Evolutionary conservation across 1,140 invertebrate genomes (phyloP).

Genomic region (Temnothorax nylanderi): DNA sequence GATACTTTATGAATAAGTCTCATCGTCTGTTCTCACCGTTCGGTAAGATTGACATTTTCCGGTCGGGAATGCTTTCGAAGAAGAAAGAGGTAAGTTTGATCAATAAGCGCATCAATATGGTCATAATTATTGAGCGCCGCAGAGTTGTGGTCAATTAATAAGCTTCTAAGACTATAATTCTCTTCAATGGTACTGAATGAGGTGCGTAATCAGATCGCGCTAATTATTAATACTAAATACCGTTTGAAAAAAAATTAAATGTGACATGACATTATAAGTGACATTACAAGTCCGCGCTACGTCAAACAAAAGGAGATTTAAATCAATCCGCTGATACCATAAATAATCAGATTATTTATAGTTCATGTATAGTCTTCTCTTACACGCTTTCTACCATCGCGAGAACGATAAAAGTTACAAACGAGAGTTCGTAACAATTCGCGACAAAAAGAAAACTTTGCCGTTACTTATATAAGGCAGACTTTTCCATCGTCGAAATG

Average conservation of each 20-base stretch:
- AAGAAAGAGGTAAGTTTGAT: constrained; percentile 21
- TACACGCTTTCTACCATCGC: not conserved
- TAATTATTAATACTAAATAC: not conserved
- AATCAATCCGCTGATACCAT: not conserved
- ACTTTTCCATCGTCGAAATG: constrained; percentile 8
- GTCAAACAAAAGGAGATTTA: not conserved
- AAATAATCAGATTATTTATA: constrained; percentile 12
- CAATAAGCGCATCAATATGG: not conserved
- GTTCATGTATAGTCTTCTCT: not conserved
- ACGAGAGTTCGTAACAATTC: constrained; percentile 33
- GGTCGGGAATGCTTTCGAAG: not conserved
- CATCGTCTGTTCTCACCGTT: not conserved
- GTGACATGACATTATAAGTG: not conserved
- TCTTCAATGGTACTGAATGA: not conserved
- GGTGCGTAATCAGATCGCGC: not conserved
- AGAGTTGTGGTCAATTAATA: constrained; percentile 20
- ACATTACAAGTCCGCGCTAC: not conserved
- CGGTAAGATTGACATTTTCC: constrained; percentile 6
- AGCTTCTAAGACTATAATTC: not conserved
- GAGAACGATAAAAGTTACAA: constrained; percentile 22
- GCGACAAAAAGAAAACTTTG: not conserved
- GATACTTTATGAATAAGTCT: not conserved
- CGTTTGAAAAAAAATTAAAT: not conserved
- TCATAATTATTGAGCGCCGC: constrained; percentile 6
- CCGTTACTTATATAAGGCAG: not conserved